Evolutionary conservation across 2,797 vertebrate species (phyloP), one percentile per base, ranked within the genome.

Genomic region (Austrolebias charrua): DNA sequence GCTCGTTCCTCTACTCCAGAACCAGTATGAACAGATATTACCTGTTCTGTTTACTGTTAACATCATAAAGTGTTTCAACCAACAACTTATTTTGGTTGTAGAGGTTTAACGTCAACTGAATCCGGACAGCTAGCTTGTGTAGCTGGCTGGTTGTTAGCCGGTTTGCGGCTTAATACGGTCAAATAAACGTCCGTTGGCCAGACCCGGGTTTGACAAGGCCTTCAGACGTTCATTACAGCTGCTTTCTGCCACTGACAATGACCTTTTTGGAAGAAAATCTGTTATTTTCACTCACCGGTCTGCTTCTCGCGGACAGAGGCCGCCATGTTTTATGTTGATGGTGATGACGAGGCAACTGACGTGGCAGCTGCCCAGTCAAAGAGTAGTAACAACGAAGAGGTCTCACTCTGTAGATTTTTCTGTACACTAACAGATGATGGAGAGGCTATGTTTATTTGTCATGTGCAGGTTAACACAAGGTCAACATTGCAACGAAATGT

Each of bases 251-350:
- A 15, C 4, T 8, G 10, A 54, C 24, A 33, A 6, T 0, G 10
- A 13, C 15, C 33, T 11, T 4, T 54, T 65, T 35, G 0, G 6
- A 12, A 2, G 4, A 28, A 68, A 66, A 62, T 6, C 11, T 66
- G 16, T 0, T 54, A 6, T 31, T 52, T 66, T 12, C 8, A 75
- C 89, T 79, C 71, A 97, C 96, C 96, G 77, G 93, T 90, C 90
- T 98, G 96, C 82, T 96, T 95, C 79, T 98, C 96, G 66, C 96
- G 91, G 70, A 97, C 93, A 65, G 95, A 93, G 42, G 94, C 92
- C 91, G 95, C 95, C 95, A 96, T 96, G 51, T 94, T 95, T 68
- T 83, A 83, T 93, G 86, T 91, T 93, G 87, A 90, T 79, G 66
- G 66, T 85, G 79, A 52, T 81, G 88, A 89, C 80, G 80, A 40